A percentile compares a stretch with the other conserved stretches of the same genome.
Conservation (phyloP, 2,113 vertebrate genomes). For the Chamaea fasciata region DNA sequence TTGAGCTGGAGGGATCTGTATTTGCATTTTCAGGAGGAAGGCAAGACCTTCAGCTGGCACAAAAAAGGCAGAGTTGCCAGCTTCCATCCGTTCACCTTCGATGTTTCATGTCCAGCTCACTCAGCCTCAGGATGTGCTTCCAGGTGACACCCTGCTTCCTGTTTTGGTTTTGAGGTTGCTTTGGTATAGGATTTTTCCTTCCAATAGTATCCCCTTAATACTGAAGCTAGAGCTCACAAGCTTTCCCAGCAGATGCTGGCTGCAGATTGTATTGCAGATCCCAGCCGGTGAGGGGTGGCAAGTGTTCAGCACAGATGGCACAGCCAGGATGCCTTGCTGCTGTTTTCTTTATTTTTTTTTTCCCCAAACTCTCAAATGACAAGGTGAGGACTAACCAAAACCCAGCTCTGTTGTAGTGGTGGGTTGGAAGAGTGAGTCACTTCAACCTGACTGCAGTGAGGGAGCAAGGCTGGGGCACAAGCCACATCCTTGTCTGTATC, state of each 20-base stretch:
- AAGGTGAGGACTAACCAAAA: neutral
- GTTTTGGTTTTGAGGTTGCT: neutral
- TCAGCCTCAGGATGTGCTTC: neutral
- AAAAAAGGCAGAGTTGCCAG: accelerated
- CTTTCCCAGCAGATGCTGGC: neutral
- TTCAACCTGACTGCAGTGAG: neutral
- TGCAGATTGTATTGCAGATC: neutral
- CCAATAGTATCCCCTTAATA: neutral
- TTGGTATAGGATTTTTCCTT: neutral
- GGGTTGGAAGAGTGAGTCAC: neutral
- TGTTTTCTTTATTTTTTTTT: neutral
- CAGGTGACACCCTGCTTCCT: neutral
- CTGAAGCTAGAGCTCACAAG: neutral
- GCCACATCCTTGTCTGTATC: neutral
- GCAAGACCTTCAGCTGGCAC: neutral
- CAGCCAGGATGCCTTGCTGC: neutral
- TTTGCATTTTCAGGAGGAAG: neutral
- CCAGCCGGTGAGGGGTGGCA: neutral
- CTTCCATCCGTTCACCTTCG: neutral
- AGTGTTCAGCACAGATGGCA: neutral
- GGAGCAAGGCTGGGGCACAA: neutral
- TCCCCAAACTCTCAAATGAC: neutral
- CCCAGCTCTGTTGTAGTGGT: neutral
- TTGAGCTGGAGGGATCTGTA: neutral
- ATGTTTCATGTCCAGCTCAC: neutral